These are phyloP conservation scores for Temnothorax nylanderi DNA, from an alignment of 1,140 invertebrate genomes.

Conservation along the genomic window DNA sequence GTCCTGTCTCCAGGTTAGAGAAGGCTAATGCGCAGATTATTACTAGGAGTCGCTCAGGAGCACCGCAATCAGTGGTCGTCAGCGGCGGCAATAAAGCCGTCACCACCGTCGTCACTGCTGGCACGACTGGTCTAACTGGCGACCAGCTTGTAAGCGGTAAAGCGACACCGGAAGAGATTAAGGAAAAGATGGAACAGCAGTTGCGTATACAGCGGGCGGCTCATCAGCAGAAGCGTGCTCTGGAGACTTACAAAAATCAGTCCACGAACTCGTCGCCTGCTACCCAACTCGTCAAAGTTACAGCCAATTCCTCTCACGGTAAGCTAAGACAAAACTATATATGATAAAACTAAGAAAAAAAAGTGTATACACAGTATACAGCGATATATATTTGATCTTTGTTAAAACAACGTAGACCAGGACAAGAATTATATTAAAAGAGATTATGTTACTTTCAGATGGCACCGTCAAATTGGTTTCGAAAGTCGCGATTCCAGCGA, in stretches of 20 bases:
- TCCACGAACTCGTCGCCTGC: constrained; percentile 77
- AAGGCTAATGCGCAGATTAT: constrained; percentile 90
- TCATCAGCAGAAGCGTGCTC: constrained; percentile 93
- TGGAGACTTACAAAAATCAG: constrained; percentile 87
- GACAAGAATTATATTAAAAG: neutral
- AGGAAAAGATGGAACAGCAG: constrained; percentile 96
- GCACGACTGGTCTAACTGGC: constrained; percentile 67
- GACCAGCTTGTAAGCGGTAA: constrained; percentile 86
- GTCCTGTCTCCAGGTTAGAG: constrained; percentile 86
- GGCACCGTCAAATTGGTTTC: constrained; percentile 88
- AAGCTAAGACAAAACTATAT: constrained; percentile 27
- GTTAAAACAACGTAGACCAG: neutral
- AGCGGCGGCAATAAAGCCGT: constrained; percentile 72
- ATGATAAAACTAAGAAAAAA: neutral
- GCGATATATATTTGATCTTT: neutral
- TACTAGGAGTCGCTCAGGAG: constrained; percentile 91
- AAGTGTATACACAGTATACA: neutral
- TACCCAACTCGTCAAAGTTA: constrained; percentile 87
- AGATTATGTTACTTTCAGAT: constrained; percentile 78
- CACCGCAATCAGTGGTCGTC: constrained; percentile 84
- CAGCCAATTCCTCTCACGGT: constrained; percentile 86
- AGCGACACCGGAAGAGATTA: constrained; percentile 92
- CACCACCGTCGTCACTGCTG: neutral
- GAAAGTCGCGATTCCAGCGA: constrained; percentile 87
- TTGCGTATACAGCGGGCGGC: constrained; percentile 94